These are phyloP conservation scores for Chrysolina americana DNA, from an alignment of 2,888 invertebrate species.

Conservation along the genomic window DNA sequence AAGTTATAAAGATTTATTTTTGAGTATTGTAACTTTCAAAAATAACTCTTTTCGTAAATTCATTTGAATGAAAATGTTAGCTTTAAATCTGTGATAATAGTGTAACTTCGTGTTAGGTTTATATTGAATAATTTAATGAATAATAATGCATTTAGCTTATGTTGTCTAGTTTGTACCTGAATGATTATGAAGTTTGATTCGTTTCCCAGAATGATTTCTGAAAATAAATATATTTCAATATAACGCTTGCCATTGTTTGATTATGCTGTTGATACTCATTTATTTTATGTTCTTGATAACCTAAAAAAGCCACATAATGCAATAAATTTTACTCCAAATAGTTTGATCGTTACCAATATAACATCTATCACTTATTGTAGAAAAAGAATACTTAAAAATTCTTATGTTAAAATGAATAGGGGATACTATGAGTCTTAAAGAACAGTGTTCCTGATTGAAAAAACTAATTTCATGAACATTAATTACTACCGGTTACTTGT, in stretches of 20 bases:
- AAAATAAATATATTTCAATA: not conserved
- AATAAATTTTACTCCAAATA: too few species aligned
- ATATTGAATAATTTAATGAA: conserved; percentile 8
- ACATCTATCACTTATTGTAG: too few species aligned
- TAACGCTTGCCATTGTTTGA: not conserved
- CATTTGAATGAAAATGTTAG: conserved; percentile 49
- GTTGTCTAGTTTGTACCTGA: conserved; percentile 57
- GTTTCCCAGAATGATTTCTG: conserved; percentile 27
- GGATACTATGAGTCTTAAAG: too few species aligned
- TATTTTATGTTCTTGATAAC: too few species aligned
- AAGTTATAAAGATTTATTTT: conserved; percentile 11
- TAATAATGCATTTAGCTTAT: conserved; percentile 8
- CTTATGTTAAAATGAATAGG: too few species aligned
- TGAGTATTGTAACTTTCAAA: not conserved
- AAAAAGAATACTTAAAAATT: too few species aligned
- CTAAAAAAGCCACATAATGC: too few species aligned
- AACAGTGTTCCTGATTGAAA: too few species aligned
- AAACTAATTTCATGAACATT: too few species aligned
- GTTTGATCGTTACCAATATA: too few species aligned
- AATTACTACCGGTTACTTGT: too few species aligned
- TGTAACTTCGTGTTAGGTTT: conserved; percentile 1
- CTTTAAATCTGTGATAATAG: conserved; percentile 67
- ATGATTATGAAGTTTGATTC: conserved; percentile 41
- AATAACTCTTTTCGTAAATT: not conserved
- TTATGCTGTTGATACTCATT: too few species aligned